Evolutionary conservation across 1,140 invertebrate species (phyloP).

Genomic region (Brachionus sp.): DNA sequence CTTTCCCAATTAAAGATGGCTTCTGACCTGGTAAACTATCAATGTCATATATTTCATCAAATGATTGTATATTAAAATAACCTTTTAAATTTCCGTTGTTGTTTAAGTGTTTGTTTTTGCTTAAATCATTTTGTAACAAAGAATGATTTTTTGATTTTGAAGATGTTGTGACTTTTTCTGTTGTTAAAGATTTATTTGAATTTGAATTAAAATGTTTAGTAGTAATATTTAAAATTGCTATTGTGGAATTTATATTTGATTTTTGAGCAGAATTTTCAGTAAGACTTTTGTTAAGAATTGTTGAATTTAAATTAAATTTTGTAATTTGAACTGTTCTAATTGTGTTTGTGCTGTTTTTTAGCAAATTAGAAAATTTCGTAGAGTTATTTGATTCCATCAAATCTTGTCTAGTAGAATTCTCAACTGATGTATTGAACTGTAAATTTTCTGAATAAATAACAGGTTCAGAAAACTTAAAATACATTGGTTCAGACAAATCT

Average conservation of each 20-base stretch:
- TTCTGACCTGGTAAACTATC: constrained; percentile 12
- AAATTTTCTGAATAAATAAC: not conserved
- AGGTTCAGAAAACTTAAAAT: not conserved
- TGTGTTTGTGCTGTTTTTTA: not conserved
- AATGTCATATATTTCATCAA: constrained; percentile 34
- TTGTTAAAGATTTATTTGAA: not conserved
- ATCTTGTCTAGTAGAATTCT: not conserved
- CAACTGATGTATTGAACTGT: not conserved
- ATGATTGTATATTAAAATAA: constrained; percentile 39
- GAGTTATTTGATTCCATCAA: not conserved
- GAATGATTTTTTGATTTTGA: not conserved
- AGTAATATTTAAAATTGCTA: not conserved
- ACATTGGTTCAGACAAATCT: not conserved
- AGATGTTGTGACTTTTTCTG: not conserved
- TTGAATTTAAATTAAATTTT: not conserved
- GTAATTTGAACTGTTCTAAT: not conserved
- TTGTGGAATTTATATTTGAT: not conserved
- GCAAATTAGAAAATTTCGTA: not conserved
- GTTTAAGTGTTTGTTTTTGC: not conserved
- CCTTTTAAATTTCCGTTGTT: not conserved
- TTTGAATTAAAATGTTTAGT: not conserved
- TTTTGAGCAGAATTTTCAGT: not conserved
- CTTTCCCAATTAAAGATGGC: not conserved
- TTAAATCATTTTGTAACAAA: not conserved
- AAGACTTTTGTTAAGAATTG: not conserved